Conservation (phyloP, 1,140 invertebrate species). For the Amphibalanus amphitrite region DNA sequence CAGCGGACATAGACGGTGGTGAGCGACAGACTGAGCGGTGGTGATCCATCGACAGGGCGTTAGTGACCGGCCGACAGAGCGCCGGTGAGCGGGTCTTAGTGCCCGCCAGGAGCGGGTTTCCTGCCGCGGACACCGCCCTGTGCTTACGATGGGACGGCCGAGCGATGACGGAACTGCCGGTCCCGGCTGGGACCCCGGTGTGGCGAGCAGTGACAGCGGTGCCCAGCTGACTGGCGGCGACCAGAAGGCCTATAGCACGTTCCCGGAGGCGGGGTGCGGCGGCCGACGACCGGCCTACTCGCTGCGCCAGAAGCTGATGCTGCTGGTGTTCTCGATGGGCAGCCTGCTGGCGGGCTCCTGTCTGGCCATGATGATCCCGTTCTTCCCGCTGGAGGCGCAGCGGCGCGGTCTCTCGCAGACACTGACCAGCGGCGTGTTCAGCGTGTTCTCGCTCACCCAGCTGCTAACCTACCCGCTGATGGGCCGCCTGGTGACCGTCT, state of each 20-base stretch:
- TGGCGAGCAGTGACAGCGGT: neutral
- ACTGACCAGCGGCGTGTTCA: conserved; percentile 21
- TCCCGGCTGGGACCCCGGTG: neutral
- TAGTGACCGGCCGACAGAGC: no score
- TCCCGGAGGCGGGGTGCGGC: neutral
- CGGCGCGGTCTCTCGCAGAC: conserved; percentile 24
- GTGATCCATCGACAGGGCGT: no score
- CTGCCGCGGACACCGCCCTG: no score
- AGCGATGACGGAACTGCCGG: no score
- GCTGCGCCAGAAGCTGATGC: neutral
- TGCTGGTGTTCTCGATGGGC: neutral
- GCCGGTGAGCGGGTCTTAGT: no score
- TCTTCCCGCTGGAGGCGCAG: conserved; percentile 28
- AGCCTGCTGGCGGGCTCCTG: conserved; percentile 24
- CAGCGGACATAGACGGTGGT: no score
- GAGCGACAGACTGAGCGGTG: no score
- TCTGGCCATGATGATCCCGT: conserved; percentile 26
- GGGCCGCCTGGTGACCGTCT: conserved; percentile 34
- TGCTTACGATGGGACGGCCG: no score
- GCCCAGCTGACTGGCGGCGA: no score
- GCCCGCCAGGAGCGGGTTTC: no score
- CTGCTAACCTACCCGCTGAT: conserved; percentile 24
- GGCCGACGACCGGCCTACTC: neutral
- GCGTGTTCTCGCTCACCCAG: conserved; percentile 18
- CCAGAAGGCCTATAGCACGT: neutral